Percentiles rank a stretch among this genome's conserved stretches.
Conservation (phyloP, 1,140 invertebrate genomes). For the Drosophila quadrilineata region DNA sequence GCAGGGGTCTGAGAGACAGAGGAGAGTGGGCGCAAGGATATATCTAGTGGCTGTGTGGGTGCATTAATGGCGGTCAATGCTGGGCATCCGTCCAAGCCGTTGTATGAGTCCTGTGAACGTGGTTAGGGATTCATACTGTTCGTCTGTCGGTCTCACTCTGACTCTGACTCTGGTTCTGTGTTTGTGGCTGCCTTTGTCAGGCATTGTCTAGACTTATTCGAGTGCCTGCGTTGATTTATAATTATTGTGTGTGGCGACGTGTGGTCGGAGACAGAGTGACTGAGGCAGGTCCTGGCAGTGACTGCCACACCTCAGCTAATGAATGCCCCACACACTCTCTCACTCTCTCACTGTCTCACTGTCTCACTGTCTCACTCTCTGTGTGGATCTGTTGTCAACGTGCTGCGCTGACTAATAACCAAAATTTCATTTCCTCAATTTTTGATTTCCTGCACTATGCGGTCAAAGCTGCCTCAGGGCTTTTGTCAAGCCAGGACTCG, state of each 20-base stretch:
- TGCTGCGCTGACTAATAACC: conserved; percentile 73
- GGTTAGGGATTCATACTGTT: conserved; percentile 12
- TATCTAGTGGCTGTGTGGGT: conserved; percentile 23
- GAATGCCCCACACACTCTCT: not conserved
- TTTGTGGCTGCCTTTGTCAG: conserved; percentile 56
- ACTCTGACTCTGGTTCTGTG: conserved; percentile 8
- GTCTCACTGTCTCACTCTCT: not conserved
- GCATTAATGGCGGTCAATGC: conserved; percentile 36
- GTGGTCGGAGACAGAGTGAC: not conserved
- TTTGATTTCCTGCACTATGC: conserved; percentile 76
- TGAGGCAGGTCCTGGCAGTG: conserved; percentile 23
- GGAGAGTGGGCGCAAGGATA: not conserved
- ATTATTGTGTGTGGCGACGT: conserved; percentile 57
- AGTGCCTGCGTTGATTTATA: conserved; percentile 77
- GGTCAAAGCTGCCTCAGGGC: conserved; percentile 41
- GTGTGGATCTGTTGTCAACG: conserved; percentile 44
- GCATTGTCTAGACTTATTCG: conserved; percentile 75
- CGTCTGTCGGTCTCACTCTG: conserved; percentile 22
- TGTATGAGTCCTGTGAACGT: too few species aligned
- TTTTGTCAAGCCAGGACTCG: not conserved
- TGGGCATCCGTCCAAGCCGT: conserved; percentile 55
- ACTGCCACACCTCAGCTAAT: conserved; percentile 56
- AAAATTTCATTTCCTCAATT: conserved; percentile 79
- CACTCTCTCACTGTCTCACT: too few species aligned
- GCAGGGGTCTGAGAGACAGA: not conserved